phyloP scores from a whole-genome alignment of 1,140 invertebrate genomes.

The Colletes gigas region DNA sequence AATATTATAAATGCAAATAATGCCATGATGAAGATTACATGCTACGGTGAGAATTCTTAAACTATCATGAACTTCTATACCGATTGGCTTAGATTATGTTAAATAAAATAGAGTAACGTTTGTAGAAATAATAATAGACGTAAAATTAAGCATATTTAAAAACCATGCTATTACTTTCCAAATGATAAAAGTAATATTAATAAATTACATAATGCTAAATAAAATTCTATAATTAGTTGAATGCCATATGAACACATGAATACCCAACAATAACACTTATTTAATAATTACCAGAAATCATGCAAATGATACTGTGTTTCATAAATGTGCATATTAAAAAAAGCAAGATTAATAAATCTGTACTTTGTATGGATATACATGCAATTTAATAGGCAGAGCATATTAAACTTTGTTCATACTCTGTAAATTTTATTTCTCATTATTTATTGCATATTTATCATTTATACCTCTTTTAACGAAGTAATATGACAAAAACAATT shows the following conservation, averaged over 20 bases:
- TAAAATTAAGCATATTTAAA: not conserved
- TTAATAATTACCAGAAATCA: constrained; percentile 27
- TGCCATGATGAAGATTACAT: not conserved
- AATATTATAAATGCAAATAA: constrained; percentile 3
- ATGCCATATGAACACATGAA: constrained; percentile 1
- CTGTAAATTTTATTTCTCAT: constrained; percentile 43
- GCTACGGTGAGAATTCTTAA: not conserved
- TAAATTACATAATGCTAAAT: constrained; percentile 2
- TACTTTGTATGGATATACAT: constrained; percentile 44
- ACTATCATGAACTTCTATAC: not conserved
- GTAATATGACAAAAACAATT: constrained; percentile 18
- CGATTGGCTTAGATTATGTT: not conserved
- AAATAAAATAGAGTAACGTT: constrained; percentile 3
- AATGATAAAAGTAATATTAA: constrained; percentile 10
- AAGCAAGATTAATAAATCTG: constrained; percentile 34
- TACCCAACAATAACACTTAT: constrained; percentile 25
- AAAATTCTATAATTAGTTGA: constrained; percentile 10
- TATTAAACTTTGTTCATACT: constrained; percentile 43
- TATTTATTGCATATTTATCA: constrained; percentile 40
- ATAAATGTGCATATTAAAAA: constrained; percentile 39
- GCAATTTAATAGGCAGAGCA: constrained; percentile 46
- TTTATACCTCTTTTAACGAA: constrained; percentile 28
- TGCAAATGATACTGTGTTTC: constrained; percentile 27
- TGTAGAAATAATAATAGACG: not conserved
- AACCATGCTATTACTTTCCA: constrained; percentile 11